Evolutionary conservation across 1,140 invertebrate species (phyloP).

Genomic region (Megalopta genalis): DNA sequence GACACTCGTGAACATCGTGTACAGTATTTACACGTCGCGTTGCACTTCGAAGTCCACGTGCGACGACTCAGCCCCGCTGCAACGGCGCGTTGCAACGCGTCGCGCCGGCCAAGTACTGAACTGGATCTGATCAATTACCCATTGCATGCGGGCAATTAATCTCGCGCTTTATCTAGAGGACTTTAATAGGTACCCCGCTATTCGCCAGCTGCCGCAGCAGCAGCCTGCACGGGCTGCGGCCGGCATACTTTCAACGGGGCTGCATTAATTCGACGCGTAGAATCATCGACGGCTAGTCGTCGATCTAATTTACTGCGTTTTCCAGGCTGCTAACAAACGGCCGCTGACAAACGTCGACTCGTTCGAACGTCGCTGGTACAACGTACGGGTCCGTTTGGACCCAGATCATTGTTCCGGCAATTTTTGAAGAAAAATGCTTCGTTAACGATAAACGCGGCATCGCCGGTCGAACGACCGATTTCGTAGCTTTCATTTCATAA

Average conservation of each 20-base stretch:
- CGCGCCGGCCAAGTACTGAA: conserved; percentile 43
- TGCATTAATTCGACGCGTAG: conserved; percentile 33
- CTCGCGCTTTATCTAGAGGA: conserved; percentile 63
- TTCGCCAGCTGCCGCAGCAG: conserved; percentile 62
- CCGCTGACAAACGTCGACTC: too few species aligned
- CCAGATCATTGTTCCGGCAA: too few species aligned
- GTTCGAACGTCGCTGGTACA: too few species aligned
- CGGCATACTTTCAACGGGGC: conserved; percentile 41
- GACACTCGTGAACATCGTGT: not conserved
- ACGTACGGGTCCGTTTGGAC: too few species aligned
- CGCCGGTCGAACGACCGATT: too few species aligned
- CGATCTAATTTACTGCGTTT: conserved; percentile 2
- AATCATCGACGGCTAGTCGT: conserved; percentile 17
- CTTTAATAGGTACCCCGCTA: conserved; percentile 64
- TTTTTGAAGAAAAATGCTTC: too few species aligned
- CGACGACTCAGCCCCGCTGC: conserved; percentile 31
- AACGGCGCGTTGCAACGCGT: not conserved
- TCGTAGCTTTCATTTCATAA: too few species aligned
- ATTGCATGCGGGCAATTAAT: conserved; percentile 66
- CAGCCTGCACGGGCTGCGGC: conserved; percentile 52
- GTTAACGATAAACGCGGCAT: too few species aligned
- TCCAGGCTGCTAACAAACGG: too few species aligned
- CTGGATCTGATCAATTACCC: conserved; percentile 66
- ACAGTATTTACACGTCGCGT: conserved; percentile 10
- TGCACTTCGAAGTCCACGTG: conserved; percentile 9